Percentiles rank a stretch among this genome's conserved stretches.
Conservation (phyloP, 2,888 invertebrate species). For the Diaphora mendica region DNA sequence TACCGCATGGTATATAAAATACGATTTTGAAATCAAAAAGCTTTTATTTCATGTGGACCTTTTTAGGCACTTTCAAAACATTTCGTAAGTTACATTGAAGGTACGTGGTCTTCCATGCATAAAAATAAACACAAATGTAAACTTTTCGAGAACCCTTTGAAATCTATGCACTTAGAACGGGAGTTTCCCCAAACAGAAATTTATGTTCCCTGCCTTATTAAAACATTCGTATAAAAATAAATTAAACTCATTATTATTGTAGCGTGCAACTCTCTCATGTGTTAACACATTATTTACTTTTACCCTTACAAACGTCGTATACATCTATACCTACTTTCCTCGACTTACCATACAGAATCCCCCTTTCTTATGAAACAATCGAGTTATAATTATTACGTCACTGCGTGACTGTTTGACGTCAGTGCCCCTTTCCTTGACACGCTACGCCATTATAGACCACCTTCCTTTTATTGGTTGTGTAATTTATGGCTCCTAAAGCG, state of each 20-base stretch:
- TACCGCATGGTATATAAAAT: too few relatives aligned
- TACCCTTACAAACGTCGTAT: neutral
- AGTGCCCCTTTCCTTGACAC: conserved; percentile 18
- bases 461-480: conserved; percentile 9
- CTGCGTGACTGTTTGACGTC: conserved; percentile 16
- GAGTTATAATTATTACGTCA: conserved; percentile 21
- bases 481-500: conserved; percentile 14
- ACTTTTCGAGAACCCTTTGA: neutral
- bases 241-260: conserved; percentile 4
- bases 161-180: neutral
- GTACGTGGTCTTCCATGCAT: too few relatives aligned
- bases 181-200: neutral
- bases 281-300: conserved; percentile 4
- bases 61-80: too few relatives aligned
- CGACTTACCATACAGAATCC: neutral
- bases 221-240: neutral
- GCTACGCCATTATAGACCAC: conserved; percentile 14
- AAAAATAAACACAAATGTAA: neutral
- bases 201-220: neutral
- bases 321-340: neutral
- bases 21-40: too few relatives aligned
- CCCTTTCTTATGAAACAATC: conserved; percentile 6
- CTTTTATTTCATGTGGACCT: too few relatives aligned
- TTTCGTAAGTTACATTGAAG: too few relatives aligned
- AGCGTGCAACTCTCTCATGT: neutral